Evolutionary conservation across 2,888 invertebrate genomes (phyloP), one percentile per base, ranked within the genome.

Genomic region (Thymelicus sylvestris): DNA sequence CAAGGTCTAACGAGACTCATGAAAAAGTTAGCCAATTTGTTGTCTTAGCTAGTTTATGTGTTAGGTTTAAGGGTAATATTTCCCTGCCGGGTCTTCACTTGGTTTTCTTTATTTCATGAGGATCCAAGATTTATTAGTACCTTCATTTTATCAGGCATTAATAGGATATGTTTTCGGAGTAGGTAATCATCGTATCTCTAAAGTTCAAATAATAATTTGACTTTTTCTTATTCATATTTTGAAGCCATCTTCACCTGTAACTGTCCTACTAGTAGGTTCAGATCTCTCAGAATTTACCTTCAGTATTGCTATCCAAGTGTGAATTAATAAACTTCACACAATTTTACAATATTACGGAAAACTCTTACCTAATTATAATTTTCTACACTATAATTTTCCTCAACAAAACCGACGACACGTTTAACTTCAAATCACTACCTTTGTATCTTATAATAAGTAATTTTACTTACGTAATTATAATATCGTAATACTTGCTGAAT

Each of bases 11-110:
- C 66, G 61, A 71, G 70, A 44, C 70, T 66, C 70, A 15, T 71
- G 66, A 71, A 71, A 70, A 66, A 71, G 44, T 71, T 71, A 44
- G 66, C 60, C 70, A 71, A 71, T 71, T 66, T 71, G 70, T 71
- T 71, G 70, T 71, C 66, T 66, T 66, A 66, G 70, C 70, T 31
- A 70, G 60, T 70, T 70, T 65, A 60, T 41, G 65, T 60, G 65
- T 65, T 65, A 70, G n/a, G 60, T 65, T 60, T 60, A 60, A 31
- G 57, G 70, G 48, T 47, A 41, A 65, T 70, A 60, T 71, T 61
- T 71, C 47, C 38, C 7, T 31, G 24, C 4, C 15, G 38, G 50
- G n/a, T 39, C 44, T 47, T 55, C 44, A 52, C 52, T 61, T 62
- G 10, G n/a, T 66, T 61, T 31, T 52, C 39, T 70, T 55, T 66